Percentiles rank a stretch among this genome's conserved stretches.
phyloP scores from a whole-genome alignment of 2,888 invertebrate genomes.

The Drosophila imparisetae region DNA sequence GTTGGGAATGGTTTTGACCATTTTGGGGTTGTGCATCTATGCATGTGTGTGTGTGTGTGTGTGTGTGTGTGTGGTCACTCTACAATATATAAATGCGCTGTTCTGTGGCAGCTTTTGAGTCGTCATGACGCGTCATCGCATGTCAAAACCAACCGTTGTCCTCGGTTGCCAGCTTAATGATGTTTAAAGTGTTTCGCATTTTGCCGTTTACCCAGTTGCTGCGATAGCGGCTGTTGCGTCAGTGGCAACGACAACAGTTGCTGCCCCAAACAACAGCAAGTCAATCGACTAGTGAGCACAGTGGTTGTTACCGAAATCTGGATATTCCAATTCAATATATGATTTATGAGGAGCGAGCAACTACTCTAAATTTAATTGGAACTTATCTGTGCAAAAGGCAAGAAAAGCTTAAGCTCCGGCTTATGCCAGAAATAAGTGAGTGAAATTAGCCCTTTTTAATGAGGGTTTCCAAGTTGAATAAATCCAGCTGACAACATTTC shows the following conservation, averaged over 20 bases:
- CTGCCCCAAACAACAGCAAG: constrained; percentile 55
- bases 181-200: constrained; percentile 48
- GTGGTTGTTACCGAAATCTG: constrained; percentile 27
- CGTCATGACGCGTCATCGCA: constrained; percentile 67
- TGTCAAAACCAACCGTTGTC: constrained; percentile 67
- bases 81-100: constrained; percentile 63
- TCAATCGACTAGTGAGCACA: constrained; percentile 51
- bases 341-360: not conserved
- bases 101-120: constrained; percentile 63
- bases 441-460: not conserved
- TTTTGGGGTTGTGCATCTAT: not conserved
- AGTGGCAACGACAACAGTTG: constrained; percentile 41
- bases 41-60: constrained; percentile 3
- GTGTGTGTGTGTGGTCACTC: constrained; percentile 34
- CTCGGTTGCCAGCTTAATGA: constrained; percentile 35
- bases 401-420: not conserved
- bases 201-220: constrained; percentile 24
- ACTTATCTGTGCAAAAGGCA: not conserved
- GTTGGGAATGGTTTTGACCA: constrained; percentile 4
- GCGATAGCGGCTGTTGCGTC: constrained; percentile 28
- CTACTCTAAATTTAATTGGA: not conserved
- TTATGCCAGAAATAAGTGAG: not conserved
- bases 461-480: not conserved
- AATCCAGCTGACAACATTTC: not conserved
- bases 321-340: not conserved